A percentile compares a stretch with the other conserved stretches of the same genome.
phyloP scores from a whole-genome alignment of 2,113 vertebrate species.

The Lates calcarifer region DNA sequence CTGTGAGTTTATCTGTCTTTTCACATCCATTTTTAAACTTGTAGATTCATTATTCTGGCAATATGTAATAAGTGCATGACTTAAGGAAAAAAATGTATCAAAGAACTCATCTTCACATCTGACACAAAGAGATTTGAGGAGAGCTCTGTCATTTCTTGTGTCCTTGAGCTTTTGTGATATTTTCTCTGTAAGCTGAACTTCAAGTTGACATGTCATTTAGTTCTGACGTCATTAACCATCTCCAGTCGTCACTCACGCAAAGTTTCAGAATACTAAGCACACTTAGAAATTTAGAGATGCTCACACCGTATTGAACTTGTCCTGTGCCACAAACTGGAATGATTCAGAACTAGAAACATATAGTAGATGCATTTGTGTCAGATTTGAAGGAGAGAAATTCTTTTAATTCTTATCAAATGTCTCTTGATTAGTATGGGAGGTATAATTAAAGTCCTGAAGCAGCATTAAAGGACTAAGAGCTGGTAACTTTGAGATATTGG shows the following conservation, averaged over 20 bases:
- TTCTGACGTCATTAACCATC: slow-evolving; percentile 18
- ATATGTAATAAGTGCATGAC: background rate
- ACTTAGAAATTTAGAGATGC: background rate
- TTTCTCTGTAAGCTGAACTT: slow-evolving; percentile 3
- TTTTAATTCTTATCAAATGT: background rate
- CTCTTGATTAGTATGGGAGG: background rate
- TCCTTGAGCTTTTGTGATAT: slow-evolving; percentile 56
- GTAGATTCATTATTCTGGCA: background rate
- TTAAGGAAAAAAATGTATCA: background rate
- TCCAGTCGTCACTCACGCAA: background rate
- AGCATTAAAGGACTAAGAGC: background rate
- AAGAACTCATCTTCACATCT: slow-evolving; percentile 22
- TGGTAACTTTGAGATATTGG: background rate
- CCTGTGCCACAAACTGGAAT: background rate
- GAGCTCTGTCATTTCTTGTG: slow-evolving; percentile 9
- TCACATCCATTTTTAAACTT: background rate
- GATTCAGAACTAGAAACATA: background rate
- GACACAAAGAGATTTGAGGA: slow-evolving; percentile 21
- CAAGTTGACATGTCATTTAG: background rate
- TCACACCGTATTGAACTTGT: background rate
- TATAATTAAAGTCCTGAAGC: too few species aligned
- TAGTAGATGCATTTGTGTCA: background rate
- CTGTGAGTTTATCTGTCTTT: background rate
- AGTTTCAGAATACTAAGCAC: background rate
- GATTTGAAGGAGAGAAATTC: background rate